phyloP scores from a whole-genome alignment of 2,888 invertebrate species.

The Pristionchus exspectatus region DNA sequence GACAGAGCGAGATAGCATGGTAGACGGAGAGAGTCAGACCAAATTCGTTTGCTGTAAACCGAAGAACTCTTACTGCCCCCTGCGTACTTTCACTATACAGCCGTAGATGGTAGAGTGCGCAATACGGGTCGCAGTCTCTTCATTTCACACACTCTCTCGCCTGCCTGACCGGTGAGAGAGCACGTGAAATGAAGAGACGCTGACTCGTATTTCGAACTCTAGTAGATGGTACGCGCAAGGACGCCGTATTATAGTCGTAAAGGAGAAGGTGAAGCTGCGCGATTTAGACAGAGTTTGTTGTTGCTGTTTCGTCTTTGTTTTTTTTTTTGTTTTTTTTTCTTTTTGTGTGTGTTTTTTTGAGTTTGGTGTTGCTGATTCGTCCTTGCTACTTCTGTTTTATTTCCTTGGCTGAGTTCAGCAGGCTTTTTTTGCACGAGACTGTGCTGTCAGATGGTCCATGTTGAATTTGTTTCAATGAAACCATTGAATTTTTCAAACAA shows the following conservation, averaged over 20 bases:
- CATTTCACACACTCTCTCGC: too few relatives aligned
- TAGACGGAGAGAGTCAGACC: too few relatives aligned
- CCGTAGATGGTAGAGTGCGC: not conserved
- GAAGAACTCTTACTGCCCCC: not conserved
- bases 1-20: too few relatives aligned
- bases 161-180: too few relatives aligned
- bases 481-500: not conserved
- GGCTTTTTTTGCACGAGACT: not conserved
- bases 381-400: not conserved
- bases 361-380: too few relatives aligned
- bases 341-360: too few relatives aligned
- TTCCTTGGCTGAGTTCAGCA: not conserved
- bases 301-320: not conserved
- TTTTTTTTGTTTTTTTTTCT: too few relatives aligned
- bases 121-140: too few relatives aligned
- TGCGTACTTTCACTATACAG: not conserved
- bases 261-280: not conserved
- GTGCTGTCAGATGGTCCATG: not conserved
- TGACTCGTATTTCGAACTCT: too few relatives aligned
- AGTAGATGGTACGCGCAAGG: not conserved
- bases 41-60: constrained; percentile 16
- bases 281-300: not conserved
- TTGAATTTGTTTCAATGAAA: too few relatives aligned
- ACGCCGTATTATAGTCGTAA: constrained; percentile 20
- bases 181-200: too few relatives aligned